Base-by-base conservation (phyloP, 2,113 vertebrate species). In the Xiphophorus couchianus region DNA sequence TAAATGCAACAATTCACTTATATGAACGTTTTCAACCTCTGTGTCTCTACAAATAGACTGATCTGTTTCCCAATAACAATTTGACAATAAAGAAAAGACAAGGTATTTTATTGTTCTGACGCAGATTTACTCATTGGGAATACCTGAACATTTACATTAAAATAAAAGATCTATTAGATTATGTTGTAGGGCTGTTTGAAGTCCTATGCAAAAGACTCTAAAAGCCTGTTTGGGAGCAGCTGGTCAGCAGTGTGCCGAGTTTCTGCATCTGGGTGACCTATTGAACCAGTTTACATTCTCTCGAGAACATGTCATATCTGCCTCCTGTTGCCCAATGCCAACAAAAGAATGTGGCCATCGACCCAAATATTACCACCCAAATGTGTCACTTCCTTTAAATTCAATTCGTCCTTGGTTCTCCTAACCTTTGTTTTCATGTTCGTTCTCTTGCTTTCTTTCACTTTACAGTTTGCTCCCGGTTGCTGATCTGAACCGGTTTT, bases 401-500 rank as follows among this genome's bases (percentile, higher is more conserved):
- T 61, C 25, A 62, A 62, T 66, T 63, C 37, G 31, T 66, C 35
- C 72, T 25, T 69, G 29, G 60, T 73, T 79, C 64, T 81, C 66
- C 65, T 44, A 75, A 61, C 73, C 69, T 82, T 19, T 63, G 66
- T 66, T 62, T 73, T 19, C 51, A 58, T 3, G 2, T 54, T 7
- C 7, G 5, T 22, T 54, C n/a, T 25, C 17, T 64, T 67, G 78
- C 42, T 71, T n/a, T 30, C 66, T 44, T 25, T 35, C 63, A 70
- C 61, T 76, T 54, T 0, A 5, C 61, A 60, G 3, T 69, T 30
- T 62, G 74, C 86, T 51, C 28, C 73, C 12, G 66, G 81, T 74
- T 87, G 64, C 76, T 84, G 71, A 76, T 84, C 73, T 80, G 69
- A 84, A 80, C 35, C 61, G 22, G 58, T 65, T 61, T 92, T 79